Conservation (phyloP, 2,797 vertebrate genomes). For the Gila robusta region DNA sequence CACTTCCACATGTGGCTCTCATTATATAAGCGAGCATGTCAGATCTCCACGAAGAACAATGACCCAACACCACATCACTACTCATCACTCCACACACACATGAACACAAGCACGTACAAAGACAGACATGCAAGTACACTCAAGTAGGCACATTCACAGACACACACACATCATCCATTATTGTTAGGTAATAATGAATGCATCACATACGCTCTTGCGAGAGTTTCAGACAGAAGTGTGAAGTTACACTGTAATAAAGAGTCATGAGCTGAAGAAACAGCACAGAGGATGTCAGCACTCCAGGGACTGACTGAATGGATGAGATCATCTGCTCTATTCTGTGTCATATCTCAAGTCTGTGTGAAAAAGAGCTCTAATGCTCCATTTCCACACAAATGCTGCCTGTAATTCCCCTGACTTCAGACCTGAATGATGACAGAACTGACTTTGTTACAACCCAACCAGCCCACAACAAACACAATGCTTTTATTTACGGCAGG, state of each 20-base stretch:
- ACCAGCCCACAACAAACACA: background rate
- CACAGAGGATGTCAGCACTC: constrained; percentile 9
- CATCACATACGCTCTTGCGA: background rate
- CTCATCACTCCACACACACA: background rate
- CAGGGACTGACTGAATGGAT: constrained; percentile 19
- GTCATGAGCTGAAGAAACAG: constrained; percentile 14
- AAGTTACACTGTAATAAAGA: constrained; percentile 25
- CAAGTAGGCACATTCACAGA: background rate
- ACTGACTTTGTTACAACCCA: background rate
- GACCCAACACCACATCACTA: constrained; percentile 24
- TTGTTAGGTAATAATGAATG: background rate
- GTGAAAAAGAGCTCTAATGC: constrained; percentile 17
- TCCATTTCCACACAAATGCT: background rate
- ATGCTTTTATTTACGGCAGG: background rate
- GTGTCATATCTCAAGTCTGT: constrained; percentile 20
- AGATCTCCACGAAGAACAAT: constrained; percentile 19
- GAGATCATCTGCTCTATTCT: constrained; percentile 38
- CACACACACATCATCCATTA: background rate
- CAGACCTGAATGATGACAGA: background rate
- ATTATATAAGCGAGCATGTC: background rate
- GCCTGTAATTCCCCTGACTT: background rate
- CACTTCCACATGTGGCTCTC: constrained; percentile 44
- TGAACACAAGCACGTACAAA: background rate
- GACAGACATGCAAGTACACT: background rate
- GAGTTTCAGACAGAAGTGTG: constrained; percentile 13